phyloP scores from a whole-genome alignment of 2,888 invertebrate species.

The Lasioglossum villosulum region DNA sequence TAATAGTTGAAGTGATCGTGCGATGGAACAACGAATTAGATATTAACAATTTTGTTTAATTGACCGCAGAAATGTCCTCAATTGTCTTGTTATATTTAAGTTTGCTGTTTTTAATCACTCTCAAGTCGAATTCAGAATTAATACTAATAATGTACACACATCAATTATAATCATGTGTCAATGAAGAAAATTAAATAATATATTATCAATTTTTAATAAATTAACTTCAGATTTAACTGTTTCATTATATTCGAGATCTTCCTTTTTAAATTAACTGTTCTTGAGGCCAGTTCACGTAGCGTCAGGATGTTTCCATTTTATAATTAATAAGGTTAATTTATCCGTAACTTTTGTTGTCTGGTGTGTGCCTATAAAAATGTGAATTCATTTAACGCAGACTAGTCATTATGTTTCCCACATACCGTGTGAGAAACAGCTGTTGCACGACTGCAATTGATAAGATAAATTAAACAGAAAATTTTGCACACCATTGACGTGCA shows the following conservation, averaged over 20 bases:
- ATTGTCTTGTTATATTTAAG: background rate
- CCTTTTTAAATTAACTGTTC: background rate
- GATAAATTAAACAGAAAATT: background rate
- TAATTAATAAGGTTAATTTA: background rate
- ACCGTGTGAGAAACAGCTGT: background rate
- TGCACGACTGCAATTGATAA: background rate
- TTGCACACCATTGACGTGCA: background rate
- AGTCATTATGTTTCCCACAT: background rate
- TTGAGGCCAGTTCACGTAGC: background rate
- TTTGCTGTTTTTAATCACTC: background rate
- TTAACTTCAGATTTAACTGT: background rate
- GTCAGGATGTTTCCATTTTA: background rate
- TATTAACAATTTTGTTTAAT: background rate
- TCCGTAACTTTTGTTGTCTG: too few species aligned
- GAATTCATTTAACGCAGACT: background rate
- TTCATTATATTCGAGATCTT: background rate
- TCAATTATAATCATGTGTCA: too few species aligned
- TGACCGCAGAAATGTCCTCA: too few species aligned
- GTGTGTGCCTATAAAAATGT: background rate
- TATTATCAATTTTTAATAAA: background rate
- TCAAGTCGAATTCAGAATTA: background rate
- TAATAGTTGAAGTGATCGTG: background rate
- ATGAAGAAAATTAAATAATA: background rate
- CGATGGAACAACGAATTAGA: background rate
- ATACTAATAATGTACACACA: background rate